Evolutionary conservation across 2,113 vertebrate genomes (phyloP).

Genomic region (Corvus moneduloides): DNA sequence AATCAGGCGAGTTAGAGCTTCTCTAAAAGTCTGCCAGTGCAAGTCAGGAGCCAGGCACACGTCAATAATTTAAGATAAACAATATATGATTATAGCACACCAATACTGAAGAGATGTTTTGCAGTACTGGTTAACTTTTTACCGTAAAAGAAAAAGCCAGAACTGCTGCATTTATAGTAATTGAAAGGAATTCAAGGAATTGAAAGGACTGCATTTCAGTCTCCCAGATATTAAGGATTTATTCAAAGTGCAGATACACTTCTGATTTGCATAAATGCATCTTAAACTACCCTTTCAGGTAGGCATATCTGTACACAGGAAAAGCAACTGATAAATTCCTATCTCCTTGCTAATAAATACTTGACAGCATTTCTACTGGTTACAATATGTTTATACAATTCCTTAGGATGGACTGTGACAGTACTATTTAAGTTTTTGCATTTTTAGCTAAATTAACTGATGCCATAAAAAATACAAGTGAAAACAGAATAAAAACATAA

Average conservation of each 20-base stretch:
- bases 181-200: background rate
- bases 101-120: background rate
- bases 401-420: background rate
- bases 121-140: background rate
- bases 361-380: background rate
- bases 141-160: background rate
- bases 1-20: background rate
- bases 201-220: background rate
- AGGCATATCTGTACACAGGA: background rate
- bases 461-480: accelerated
- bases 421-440: background rate
- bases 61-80: background rate
- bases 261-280: background rate
- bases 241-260: background rate
- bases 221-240: background rate
- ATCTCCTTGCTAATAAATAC: background rate
- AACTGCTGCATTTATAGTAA: background rate
- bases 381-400: background rate
- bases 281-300: background rate
- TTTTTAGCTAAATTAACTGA: background rate
- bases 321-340: background rate
- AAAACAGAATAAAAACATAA: background rate
- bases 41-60: background rate
- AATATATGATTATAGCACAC: background rate
- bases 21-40: background rate